Base-by-base conservation (phyloP, 1,140 invertebrate genomes). In the Euura lappo region DNA sequence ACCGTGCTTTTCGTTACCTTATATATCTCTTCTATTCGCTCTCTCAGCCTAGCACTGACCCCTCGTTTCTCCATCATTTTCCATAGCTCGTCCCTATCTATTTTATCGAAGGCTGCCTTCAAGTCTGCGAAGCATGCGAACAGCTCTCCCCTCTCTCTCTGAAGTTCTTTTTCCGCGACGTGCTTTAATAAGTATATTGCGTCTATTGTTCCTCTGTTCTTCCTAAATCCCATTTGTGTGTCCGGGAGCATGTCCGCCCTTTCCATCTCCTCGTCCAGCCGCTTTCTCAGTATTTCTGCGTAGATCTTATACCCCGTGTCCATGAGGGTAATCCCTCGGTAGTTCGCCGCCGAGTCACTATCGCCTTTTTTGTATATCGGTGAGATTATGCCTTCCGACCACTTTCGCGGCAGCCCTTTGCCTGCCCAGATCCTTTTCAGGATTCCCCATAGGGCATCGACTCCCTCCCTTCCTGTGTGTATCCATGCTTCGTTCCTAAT, bases 141-240 rank as follows among this genome's bases (percentile, higher is more conserved):
- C 28, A 28, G 28, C 1, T 28, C 28, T 28, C 28, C 28, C 28
- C 28, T 28, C 28, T 28, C 28, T 28, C 28, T 28, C 6, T 13
- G 70, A 4, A 7, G 66, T 43, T 11, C 2, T 43, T 65, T 68
- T 43, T 76, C 68, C 4, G 71, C 13, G 2, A 77, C 2, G 5
- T 77, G 69, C 4, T 71, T 73, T 6, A 75, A 8, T 0, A 75
- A 5, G 45, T 47, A 77, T 2, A 77, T 73, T n/a, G 72, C 70
- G 11, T 77, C 72, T 6, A 73, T 67, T 3, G 74, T 74, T 0
- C 67, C 68, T 4, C 46, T 74, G 28, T 28, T 28, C 28, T 28
- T 28, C 28, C 28, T 28, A 28, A 28, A 28, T 28, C 28, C 28
- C 28, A 28, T 28, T 28, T 71, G 76, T 42, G 13, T 71, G 8